A percentile compares a stretch with the other conserved stretches of the same genome.
phyloP scores from a whole-genome alignment of 2,113 vertebrate genomes.

The Coturnix japonica region DNA sequence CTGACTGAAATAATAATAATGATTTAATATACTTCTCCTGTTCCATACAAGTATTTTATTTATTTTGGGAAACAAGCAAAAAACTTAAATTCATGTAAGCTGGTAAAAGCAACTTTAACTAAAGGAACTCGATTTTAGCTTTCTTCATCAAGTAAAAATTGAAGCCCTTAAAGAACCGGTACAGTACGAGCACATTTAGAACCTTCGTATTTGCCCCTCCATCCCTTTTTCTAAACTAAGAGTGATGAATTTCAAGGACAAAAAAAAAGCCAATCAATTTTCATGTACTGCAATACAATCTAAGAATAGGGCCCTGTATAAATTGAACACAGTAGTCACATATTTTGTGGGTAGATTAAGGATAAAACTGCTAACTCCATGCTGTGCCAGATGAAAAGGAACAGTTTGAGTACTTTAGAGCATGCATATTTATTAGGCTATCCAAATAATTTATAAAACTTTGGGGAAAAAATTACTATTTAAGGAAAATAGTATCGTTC shows the following conservation, averaged over 20 bases:
- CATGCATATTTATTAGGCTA: constrained; percentile 68
- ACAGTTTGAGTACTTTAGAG: constrained; percentile 56
- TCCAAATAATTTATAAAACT: constrained; percentile 72
- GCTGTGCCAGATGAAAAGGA: constrained; percentile 70
- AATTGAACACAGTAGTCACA: constrained; percentile 53
- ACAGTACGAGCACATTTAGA: constrained; percentile 29
- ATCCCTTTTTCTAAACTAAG: neutral
- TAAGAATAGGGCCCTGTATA: constrained; percentile 56
- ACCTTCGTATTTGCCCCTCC: neutral
- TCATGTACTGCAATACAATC: constrained; percentile 40
- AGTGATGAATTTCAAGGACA: constrained; percentile 45
- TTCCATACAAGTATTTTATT: neutral
- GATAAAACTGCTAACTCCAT: constrained; percentile 62
- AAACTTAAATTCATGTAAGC: neutral
- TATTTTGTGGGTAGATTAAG: constrained; percentile 65
- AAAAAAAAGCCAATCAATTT: constrained; percentile 19
- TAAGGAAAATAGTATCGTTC: constrained; percentile 48
- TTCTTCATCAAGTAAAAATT: neutral
- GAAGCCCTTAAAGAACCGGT: neutral
- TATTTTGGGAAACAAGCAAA: neutral
- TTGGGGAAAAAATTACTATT: constrained; percentile 55
- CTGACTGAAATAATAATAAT: neutral
- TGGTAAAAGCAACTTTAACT: neutral
- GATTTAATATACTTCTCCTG: neutral
- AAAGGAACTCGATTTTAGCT: neutral